Evolutionary conservation across 2,888 invertebrate genomes (phyloP).

Genomic region (Spisula solida): DNA sequence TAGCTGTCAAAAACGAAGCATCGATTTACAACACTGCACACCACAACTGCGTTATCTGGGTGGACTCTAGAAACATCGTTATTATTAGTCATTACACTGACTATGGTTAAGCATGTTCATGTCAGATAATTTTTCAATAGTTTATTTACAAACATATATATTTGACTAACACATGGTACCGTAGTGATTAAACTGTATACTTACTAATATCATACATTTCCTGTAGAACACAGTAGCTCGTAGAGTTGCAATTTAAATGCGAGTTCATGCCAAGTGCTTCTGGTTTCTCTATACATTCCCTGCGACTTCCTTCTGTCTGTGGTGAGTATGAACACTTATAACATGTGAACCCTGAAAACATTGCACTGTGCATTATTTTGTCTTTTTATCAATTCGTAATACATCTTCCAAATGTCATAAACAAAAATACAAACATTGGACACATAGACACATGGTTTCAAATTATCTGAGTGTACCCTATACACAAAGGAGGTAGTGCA

Average conservation of each 20-base stretch:
- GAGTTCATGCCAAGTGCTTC: constrained; percentile 38
- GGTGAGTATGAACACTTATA: constrained; percentile 61
- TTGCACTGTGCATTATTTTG: not conserved
- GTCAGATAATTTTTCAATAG: not conserved
- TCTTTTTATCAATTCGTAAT: not conserved
- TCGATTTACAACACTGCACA: too few relatives aligned
- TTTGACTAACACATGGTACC: too few relatives aligned
- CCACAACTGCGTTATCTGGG: too few relatives aligned
- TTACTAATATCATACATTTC: constrained; percentile 63
- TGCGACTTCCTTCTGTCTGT: constrained; percentile 44
- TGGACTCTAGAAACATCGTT: too few relatives aligned
- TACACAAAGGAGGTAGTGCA: too few relatives aligned
- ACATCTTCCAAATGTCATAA: not conserved
- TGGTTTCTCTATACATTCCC: constrained; percentile 67
- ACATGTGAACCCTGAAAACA: constrained; percentile 60
- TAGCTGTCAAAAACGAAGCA: too few relatives aligned
- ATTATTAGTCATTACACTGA: too few relatives aligned
- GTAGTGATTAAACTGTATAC: not conserved
- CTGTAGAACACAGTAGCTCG: constrained; percentile 64
- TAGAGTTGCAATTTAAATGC: constrained; percentile 56
- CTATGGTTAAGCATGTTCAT: too few relatives aligned
- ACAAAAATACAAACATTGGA: not conserved
- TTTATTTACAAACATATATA: too few relatives aligned
- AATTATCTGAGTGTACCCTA: too few relatives aligned
- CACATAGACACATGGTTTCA: too few relatives aligned